Evolutionary conservation across 2,797 vertebrate species (phyloP).

Genomic region (Heterohyrax brucei): DNA sequence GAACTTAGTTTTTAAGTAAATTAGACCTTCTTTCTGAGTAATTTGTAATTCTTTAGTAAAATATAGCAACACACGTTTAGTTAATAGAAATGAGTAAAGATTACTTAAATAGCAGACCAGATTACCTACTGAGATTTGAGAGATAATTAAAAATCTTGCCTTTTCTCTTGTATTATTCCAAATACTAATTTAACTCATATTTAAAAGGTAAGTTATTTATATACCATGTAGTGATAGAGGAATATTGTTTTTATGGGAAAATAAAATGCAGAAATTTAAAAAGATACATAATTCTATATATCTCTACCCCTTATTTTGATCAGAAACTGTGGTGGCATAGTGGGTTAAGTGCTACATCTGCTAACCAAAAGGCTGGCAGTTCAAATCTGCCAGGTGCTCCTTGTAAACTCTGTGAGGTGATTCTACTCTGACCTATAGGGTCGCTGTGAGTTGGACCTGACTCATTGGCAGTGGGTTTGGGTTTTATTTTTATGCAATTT

Average conservation of each 20-base stretch:
- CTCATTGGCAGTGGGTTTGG: no score
- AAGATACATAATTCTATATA: neutral
- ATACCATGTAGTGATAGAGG: neutral
- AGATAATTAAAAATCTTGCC: neutral
- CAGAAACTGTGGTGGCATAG: neutral
- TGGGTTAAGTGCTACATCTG: no score
- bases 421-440: no score
- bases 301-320: neutral
- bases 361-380: no score
- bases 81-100: constrained; percentile 22
- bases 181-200: constrained; percentile 57
- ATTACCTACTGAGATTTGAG: constrained; percentile 34
- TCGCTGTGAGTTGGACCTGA: no score
- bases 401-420: no score
- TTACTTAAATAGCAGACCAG: constrained; percentile 29
- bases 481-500: no score
- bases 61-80: constrained; percentile 12
- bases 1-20: constrained; percentile 22
- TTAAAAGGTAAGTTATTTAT: constrained; percentile 39
- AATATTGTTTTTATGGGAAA: constrained; percentile 45
- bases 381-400: no score
- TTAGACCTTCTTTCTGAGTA: constrained; percentile 26
- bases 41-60: constrained; percentile 45
- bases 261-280: constrained; percentile 48
- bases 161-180: constrained; percentile 21